phyloP scores from a whole-genome alignment of 2,888 invertebrate species.

The Mesoligia furuncula region DNA sequence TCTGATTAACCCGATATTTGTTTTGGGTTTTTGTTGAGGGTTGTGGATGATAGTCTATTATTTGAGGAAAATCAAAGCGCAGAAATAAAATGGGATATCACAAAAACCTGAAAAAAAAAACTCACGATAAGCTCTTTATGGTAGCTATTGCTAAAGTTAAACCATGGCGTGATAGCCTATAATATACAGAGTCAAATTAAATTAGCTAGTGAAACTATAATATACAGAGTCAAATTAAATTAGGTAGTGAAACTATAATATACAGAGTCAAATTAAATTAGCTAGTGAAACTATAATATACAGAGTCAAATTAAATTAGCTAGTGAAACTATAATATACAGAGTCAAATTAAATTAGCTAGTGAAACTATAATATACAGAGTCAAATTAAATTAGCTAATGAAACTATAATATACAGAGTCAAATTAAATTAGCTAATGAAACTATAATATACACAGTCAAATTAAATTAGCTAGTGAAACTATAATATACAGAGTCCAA shows the following conservation, averaged over 20 bases:
- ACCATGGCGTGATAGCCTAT: background rate
- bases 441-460: background rate
- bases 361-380: background rate
- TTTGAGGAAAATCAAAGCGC: background rate
- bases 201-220: background rate
- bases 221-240: background rate
- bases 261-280: background rate
- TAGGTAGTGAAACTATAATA: background rate
- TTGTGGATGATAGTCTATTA: background rate
- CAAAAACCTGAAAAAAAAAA: background rate
- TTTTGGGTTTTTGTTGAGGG: slow-evolving; percentile 24
- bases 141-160: background rate
- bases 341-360: background rate
- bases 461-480: too few relatives aligned
- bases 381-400: background rate
- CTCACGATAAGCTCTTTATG: background rate
- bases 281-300: background rate
- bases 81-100: background rate
- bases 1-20: slow-evolving; percentile 49
- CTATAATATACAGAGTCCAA: background rate
- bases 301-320: background rate
- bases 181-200: background rate
- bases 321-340: background rate
- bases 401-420: background rate
- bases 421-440: background rate